Percentiles rank a stretch among this genome's conserved stretches.
Conservation (phyloP, 2,888 invertebrate species). For the Trachelus tabidus region DNA sequence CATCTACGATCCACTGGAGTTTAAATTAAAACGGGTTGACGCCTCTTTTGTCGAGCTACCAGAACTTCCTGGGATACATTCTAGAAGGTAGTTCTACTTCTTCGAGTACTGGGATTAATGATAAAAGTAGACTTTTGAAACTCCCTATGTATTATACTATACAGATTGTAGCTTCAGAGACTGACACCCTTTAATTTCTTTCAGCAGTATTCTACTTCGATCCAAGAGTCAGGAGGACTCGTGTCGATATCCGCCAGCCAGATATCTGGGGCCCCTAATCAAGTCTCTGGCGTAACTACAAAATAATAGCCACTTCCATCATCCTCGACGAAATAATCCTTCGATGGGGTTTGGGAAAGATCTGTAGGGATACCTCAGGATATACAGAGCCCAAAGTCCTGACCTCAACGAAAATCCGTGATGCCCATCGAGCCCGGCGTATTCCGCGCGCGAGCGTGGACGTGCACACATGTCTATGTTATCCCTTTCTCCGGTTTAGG, state of each 20-base stretch:
- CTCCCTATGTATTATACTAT: background rate
- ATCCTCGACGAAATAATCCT: background rate
- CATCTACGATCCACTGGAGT: background rate
- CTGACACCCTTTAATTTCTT: background rate
- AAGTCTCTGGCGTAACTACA: background rate
- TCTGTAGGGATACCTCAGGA: background rate
- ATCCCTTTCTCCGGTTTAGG: constrained; percentile 17
- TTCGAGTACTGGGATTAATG: background rate
- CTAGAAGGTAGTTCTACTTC: background rate
- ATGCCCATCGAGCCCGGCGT: background rate
- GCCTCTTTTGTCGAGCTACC: background rate
- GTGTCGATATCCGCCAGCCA: background rate
- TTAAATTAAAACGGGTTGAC: background rate
- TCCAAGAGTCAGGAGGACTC: background rate
- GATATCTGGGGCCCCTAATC: background rate
- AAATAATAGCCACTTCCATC: background rate
- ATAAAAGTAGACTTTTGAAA: background rate
- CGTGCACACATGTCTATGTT: background rate
- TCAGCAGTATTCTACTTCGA: background rate
- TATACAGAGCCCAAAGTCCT: background rate
- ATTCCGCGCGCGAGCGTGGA: background rate
- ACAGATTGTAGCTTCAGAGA: background rate
- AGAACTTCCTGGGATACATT: background rate
- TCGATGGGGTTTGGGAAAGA: background rate
- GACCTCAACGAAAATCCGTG: background rate